Conservation (phyloP, 2,888 invertebrate genomes). For the Mechanitis messenoides region DNA sequence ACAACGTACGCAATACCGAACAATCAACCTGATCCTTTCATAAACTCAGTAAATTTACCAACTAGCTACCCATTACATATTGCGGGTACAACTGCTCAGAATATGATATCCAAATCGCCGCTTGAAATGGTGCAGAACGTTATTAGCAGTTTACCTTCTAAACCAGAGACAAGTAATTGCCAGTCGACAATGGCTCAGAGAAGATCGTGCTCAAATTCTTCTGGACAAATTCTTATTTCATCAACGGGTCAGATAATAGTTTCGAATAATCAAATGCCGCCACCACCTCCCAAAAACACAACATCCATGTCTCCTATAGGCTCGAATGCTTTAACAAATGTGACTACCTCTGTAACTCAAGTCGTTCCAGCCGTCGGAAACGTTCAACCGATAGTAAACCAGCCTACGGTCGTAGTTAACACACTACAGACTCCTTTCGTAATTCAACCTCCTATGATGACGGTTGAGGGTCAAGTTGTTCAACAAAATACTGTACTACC, state of each 20-base stretch:
- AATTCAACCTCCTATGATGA: slow-evolving; percentile 86
- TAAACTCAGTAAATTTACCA: slow-evolving; percentile 67
- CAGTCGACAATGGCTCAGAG: slow-evolving; percentile 53
- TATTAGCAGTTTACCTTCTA: slow-evolving; percentile 80
- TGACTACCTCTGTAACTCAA: slow-evolving; percentile 80
- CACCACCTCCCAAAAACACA: slow-evolving; percentile 77
- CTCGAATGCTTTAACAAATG: slow-evolving; percentile 79
- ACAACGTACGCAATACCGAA: slow-evolving; percentile 68
- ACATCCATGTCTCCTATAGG: slow-evolving; percentile 78
- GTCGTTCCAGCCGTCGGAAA: slow-evolving; percentile 79
- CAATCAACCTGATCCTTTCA: slow-evolving; percentile 67
- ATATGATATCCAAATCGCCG: slow-evolving; percentile 78
- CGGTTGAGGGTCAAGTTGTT: slow-evolving; percentile 83
- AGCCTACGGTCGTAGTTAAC: slow-evolving; percentile 87
- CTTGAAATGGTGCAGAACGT: slow-evolving; percentile 87
- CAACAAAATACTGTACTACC: slow-evolving; percentile 83
- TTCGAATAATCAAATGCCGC: slow-evolving; percentile 80
- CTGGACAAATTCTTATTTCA: slow-evolving; percentile 85
- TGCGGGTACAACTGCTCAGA: slow-evolving; percentile 70
- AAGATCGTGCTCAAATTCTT: slow-evolving; percentile 50
- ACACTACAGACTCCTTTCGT: slow-evolving; percentile 86
- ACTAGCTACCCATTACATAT: slow-evolving; percentile 66
- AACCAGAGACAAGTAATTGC: slow-evolving; percentile 61
- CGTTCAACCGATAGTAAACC: slow-evolving; percentile 82
- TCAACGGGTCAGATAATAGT: slow-evolving; percentile 85